phyloP scores from a whole-genome alignment of 2,113 vertebrate species.

The Willisornis vidua region DNA sequence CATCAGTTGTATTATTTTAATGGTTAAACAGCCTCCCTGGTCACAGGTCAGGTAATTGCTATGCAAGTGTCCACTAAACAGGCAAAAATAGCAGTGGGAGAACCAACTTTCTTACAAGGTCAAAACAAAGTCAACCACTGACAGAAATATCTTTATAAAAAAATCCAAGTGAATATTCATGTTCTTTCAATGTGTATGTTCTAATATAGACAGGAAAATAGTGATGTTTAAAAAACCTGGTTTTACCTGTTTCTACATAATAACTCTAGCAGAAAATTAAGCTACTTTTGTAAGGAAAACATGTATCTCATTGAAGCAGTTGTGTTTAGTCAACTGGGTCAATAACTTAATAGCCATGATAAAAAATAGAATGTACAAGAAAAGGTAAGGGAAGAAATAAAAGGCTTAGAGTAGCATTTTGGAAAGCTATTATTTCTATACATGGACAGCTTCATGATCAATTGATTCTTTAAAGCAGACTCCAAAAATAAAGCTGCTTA shows the following conservation, averaged over 20 bases:
- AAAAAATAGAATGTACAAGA: background rate
- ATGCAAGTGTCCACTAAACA: background rate
- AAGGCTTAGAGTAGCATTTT: background rate
- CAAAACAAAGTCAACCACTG: background rate
- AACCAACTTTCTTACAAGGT: background rate
- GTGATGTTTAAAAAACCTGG: rapidly evolving
- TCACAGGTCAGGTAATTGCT: background rate
- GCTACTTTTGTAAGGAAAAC: background rate
- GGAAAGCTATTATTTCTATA: background rate
- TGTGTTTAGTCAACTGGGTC: background rate
- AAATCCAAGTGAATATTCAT: background rate
- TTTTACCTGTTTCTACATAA: background rate
- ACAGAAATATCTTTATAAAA: background rate
- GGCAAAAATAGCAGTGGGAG: background rate
- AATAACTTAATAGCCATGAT: background rate
- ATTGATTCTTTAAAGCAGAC: background rate
- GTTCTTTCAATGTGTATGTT: background rate
- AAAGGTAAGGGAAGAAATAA: background rate
- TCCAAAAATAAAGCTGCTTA: conserved; percentile 3
- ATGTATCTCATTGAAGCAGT: background rate
- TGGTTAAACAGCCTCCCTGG: background rate
- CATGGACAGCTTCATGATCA: background rate
- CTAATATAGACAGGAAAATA: background rate
- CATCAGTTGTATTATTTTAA: background rate
- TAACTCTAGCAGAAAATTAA: background rate